These are phyloP conservation scores for Parasteatoda tepidariorum DNA, from an alignment of 1,140 invertebrate genomes.

Conservation along the genomic window DNA sequence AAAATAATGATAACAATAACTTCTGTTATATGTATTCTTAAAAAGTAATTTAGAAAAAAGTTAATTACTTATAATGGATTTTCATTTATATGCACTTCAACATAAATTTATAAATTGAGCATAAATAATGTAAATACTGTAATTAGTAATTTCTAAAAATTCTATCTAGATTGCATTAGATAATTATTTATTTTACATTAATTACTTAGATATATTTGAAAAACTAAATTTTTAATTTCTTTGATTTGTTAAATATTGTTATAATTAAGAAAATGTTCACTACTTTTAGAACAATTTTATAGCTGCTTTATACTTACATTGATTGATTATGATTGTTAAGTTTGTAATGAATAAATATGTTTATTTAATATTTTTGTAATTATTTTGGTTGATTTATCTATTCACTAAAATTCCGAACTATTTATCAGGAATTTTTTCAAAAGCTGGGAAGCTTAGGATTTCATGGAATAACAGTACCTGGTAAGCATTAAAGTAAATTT, in stretches of 20 bases:
- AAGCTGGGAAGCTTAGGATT: constrained; percentile 91
- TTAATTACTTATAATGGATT: no score
- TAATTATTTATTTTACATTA: no score
- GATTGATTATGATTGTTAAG: not conserved
- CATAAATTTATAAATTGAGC: no score
- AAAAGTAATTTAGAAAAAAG: no score
- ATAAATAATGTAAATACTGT: no score
- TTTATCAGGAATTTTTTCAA: constrained; percentile 85
- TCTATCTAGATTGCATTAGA: no score
- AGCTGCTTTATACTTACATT: not conserved
- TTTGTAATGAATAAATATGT: not conserved
- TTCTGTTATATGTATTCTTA: no score
- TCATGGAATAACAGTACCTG: constrained; percentile 88
- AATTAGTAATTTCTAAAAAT: no score
- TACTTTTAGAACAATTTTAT: not conserved
- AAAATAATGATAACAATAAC: no score
- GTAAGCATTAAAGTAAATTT: constrained; percentile 65
- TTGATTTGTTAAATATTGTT: not conserved
- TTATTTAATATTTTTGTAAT: not conserved
- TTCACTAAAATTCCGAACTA: constrained; percentile 31
- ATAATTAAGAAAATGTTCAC: not conserved
- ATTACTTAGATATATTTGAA: no score
- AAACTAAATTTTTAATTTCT: no score
- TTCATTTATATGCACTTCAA: no score
- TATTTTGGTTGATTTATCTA: not conserved